A percentile compares a stretch with the other conserved stretches of the same genome.
Evolutionary conservation across 64 coral and sea anemone genomes (phyloP).

Genomic region (Pachyseris speciosa): DNA sequence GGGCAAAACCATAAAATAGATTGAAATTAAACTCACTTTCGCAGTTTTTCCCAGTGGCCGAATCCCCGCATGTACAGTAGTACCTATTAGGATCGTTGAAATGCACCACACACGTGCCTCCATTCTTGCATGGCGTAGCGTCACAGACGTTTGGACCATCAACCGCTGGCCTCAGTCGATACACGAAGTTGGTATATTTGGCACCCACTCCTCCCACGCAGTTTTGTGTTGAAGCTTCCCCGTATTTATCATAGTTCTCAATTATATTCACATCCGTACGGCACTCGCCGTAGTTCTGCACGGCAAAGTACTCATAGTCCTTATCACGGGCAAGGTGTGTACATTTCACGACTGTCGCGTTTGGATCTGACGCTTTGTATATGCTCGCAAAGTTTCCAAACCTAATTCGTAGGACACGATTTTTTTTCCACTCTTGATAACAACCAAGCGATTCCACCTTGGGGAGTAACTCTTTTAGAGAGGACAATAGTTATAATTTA

Average conservation of each 20-base stretch:
- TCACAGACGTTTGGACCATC: conserved; percentile 12
- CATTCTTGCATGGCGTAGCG: not conserved
- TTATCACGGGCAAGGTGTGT: not conserved
- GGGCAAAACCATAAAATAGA: too few species aligned
- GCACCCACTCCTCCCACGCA: conserved; percentile 11
- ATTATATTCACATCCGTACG: not conserved
- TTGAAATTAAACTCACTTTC: too few species aligned
- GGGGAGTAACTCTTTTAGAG: not conserved
- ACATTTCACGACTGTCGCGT: not conserved
- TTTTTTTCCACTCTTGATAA: not conserved
- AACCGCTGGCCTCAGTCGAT: conserved; percentile 13
- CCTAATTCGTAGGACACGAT: not conserved
- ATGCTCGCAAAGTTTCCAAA: not conserved
- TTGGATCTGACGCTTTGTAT: not conserved
- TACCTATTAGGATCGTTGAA: conserved; percentile 5
- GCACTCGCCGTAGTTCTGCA: not conserved
- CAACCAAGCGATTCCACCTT: not conserved
- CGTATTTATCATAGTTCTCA: not conserved
- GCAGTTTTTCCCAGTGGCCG: not conserved
- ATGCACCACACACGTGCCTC: conserved; percentile 10
- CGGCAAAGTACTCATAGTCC: conserved; percentile 33
- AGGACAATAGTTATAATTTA: too few species aligned
- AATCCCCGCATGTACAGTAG: not conserved
- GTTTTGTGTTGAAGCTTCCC: not conserved
- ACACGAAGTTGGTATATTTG: not conserved